These are phyloP conservation scores for Dryadula phaetusa DNA, from an alignment of 2,888 invertebrate species.

Conservation along the genomic window DNA sequence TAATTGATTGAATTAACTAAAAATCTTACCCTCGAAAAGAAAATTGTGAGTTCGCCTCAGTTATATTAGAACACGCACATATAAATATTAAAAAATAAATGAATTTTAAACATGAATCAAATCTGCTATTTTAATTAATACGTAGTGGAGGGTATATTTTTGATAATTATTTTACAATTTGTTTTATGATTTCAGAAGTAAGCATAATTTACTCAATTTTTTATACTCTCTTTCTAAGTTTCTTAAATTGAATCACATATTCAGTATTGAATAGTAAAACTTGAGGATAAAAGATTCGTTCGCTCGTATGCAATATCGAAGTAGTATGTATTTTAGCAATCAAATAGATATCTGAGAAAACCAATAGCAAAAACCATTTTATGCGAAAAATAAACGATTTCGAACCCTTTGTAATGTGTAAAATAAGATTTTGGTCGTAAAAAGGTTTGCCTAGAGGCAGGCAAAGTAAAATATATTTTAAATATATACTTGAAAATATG, in stretches of 20 bases:
- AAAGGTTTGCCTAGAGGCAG: not conserved
- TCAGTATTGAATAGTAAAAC: not conserved
- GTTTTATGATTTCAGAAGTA: too few species aligned
- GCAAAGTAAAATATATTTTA: not conserved
- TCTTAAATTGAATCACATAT: constrained; percentile 13
- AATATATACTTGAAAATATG: not conserved
- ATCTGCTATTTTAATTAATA: not conserved
- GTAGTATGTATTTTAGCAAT: constrained; percentile 1
- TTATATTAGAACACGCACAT: not conserved
- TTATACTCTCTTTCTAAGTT: not conserved
- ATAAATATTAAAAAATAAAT: not conserved
- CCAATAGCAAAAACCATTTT: not conserved
- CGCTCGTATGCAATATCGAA: not conserved
- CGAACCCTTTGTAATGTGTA: not conserved
- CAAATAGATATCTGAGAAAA: not conserved
- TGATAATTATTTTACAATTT: too few species aligned
- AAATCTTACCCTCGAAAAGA: not conserved
- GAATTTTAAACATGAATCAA: not conserved
- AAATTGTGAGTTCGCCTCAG: not conserved
- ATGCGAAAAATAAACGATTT: not conserved
- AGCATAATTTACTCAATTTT: not conserved
- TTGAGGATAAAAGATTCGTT: not conserved
- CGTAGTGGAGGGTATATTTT: too few species aligned
- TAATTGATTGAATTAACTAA: not conserved
- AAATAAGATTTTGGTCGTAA: not conserved